These are phyloP conservation scores for Agelaius tricolor DNA, from an alignment of 2,113 vertebrate species.

Conservation along the genomic window DNA sequence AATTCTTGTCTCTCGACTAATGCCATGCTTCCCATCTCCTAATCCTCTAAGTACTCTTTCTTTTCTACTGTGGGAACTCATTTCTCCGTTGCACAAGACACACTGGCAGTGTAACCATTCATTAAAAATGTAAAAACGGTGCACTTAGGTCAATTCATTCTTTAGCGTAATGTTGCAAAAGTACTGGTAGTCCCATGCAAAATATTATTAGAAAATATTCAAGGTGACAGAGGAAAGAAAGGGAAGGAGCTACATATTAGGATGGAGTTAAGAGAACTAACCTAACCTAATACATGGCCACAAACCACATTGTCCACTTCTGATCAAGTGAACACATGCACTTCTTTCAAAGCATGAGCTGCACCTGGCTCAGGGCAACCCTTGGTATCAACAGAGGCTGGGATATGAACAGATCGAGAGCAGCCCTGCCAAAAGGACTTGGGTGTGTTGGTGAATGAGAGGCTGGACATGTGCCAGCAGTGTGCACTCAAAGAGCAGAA, in stretches of 20 bases:
- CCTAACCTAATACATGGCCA: background rate
- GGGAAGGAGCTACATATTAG: background rate
- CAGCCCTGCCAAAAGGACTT: background rate
- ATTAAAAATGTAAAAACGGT: background rate
- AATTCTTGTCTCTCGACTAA: background rate
- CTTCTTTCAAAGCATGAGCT: background rate
- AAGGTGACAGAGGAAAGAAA: background rate
- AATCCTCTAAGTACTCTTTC: background rate
- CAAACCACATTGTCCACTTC: background rate
- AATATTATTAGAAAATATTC: background rate
- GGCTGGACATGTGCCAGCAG: background rate
- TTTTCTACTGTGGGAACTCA: background rate
- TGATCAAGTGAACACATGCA: background rate
- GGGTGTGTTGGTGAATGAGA: background rate
- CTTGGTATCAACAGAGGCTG: background rate
- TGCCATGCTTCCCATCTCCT: background rate
- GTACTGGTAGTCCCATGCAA: background rate
- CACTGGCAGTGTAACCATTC: background rate
- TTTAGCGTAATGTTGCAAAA: background rate
- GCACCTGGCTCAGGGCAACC: background rate
- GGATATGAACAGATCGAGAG: background rate
- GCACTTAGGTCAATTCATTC: background rate
- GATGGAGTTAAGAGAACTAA: background rate
- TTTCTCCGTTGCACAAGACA: background rate
- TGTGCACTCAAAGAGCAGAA: background rate